These are phyloP conservation scores for Stenchaetothrips biformis DNA, from an alignment of 2,888 invertebrate species.

Conservation along the genomic window DNA sequence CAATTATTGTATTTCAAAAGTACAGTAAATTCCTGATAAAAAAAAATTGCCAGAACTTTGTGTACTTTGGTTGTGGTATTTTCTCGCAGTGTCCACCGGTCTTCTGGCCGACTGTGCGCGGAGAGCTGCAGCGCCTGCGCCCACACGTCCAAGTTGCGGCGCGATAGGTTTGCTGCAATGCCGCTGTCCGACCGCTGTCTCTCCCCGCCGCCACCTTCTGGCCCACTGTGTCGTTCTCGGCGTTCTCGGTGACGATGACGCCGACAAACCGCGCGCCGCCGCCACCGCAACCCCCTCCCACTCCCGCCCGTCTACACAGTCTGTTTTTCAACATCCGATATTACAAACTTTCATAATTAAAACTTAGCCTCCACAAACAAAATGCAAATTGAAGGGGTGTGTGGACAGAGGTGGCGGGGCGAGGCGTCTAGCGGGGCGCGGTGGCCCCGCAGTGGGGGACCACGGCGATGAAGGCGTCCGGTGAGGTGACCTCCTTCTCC, in stretches of 20 bases:
- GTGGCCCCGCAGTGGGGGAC: not conserved
- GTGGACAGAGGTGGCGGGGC: not conserved
- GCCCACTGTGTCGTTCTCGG: not conserved
- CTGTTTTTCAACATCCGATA: constrained; percentile 2
- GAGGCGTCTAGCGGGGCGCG: not conserved
- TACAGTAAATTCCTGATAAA: too few species aligned
- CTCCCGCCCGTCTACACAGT: not conserved
- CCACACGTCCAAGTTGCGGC: not conserved
- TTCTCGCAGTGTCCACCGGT: too few species aligned
- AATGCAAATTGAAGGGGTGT: constrained; percentile 19
- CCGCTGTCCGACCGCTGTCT: not conserved
- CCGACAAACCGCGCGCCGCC: not conserved
- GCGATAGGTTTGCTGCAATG: not conserved
- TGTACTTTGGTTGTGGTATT: too few species aligned
- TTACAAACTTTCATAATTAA: constrained; percentile 17
- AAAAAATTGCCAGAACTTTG: too few species aligned
- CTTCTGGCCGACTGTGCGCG: too few species aligned
- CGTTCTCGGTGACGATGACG: not conserved
- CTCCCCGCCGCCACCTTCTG: not conserved
- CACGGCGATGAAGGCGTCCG: too few species aligned
- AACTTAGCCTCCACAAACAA: constrained; percentile 15
- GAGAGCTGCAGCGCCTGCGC: not conserved
- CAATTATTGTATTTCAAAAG: too few species aligned
- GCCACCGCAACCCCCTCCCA: not conserved
- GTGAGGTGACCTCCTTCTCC: too few species aligned